These are phyloP conservation scores for Eudemis profundana DNA, from an alignment of 2,888 invertebrate genomes.

Conservation along the genomic window DNA sequence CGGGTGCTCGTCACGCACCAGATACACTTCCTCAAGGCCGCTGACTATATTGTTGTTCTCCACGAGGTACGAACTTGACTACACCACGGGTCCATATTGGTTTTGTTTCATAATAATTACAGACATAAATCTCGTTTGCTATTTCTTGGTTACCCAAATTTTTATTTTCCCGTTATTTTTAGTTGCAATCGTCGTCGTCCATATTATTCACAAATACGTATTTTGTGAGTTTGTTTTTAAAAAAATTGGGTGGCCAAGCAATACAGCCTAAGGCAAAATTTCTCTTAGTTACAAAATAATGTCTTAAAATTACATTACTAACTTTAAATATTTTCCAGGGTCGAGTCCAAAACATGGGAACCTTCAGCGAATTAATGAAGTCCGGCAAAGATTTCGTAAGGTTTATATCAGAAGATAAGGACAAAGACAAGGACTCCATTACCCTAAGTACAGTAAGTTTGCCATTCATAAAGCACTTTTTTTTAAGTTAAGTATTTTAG, in stretches of 20 bases:
- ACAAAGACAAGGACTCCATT: conserved; percentile 71
- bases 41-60: conserved; percentile 34
- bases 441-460: conserved; percentile 57
- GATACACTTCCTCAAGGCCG: conserved; percentile 74
- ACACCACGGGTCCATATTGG: neutral
- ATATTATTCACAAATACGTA: too few species aligned
- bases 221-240: too few species aligned
- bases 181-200: too few species aligned
- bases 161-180: too few species aligned
- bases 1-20: conserved; percentile 93
- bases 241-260: too few species aligned
- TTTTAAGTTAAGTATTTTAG: too few species aligned
- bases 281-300: too few species aligned
- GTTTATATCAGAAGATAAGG: conserved; percentile 77
- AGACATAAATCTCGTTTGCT: too few species aligned
- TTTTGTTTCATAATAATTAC: neutral
- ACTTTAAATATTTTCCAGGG: conserved; percentile 82
- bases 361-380: conserved; percentile 83
- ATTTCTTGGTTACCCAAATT: too few species aligned
- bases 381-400: conserved; percentile 86
- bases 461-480: too few species aligned
- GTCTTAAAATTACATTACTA: too few species aligned
- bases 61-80: conserved; percentile 68
- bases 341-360: conserved; percentile 85
- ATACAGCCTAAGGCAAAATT: too few species aligned